Evolutionary conservation across 2,113 vertebrate genomes (phyloP).

Genomic region (Mormyrus lacerda): DNA sequence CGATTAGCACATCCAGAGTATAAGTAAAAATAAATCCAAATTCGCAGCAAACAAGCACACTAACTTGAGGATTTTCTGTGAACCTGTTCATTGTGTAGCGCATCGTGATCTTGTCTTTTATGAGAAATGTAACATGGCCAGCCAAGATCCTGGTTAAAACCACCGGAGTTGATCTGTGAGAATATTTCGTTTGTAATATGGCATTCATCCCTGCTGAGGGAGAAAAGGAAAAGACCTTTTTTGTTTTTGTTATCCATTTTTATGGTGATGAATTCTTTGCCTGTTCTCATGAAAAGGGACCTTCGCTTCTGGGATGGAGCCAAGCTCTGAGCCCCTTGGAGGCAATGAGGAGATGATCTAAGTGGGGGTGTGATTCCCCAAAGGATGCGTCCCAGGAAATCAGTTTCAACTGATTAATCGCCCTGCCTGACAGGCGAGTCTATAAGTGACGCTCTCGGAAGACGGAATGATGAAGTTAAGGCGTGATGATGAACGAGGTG

Average conservation of each 20-base stretch:
- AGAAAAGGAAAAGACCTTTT: neutral
- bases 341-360: neutral
- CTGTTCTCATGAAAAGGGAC: neutral
- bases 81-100: neutral
- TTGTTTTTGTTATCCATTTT: neutral
- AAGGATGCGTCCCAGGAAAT: conserved; percentile 5
- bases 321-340: neutral
- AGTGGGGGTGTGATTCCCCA: neutral
- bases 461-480: neutral
- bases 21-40: neutral
- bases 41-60: neutral
- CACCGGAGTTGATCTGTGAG: neutral
- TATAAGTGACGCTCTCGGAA: neutral
- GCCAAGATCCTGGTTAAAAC: neutral
- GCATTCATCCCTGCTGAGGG: neutral
- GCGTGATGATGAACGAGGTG: neutral
- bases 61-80: neutral
- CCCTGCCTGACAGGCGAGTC: neutral
- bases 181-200: neutral
- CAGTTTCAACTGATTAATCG: conserved; percentile 12
- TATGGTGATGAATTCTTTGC: neutral
- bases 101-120: neutral
- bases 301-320: neutral
- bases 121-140: neutral
- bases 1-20: neutral